Evolutionary conservation across 2,113 vertebrate genomes (phyloP).

Genomic region (Neodon shergylaensis): DNA sequence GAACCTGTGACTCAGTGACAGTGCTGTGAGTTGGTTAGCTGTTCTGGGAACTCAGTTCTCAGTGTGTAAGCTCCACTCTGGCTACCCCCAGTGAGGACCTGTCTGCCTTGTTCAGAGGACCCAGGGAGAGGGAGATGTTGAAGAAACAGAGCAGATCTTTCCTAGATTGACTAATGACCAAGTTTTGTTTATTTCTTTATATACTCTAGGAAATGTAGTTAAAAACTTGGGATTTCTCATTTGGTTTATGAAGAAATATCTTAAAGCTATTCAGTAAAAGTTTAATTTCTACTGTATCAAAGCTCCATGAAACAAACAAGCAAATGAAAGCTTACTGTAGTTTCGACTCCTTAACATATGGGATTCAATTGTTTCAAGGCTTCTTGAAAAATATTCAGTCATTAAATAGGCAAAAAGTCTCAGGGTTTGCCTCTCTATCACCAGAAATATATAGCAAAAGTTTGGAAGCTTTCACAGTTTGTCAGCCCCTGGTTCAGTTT

Average conservation of each 20-base stretch:
- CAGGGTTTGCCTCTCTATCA: conserved; percentile 29
- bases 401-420: conserved; percentile 5
- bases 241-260: conserved; percentile 62
- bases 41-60: conserved; percentile 69
- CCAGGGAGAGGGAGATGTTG: conserved; percentile 17
- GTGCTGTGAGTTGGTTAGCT: conserved; percentile 65
- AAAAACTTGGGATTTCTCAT: conserved; percentile 27
- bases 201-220: conserved; percentile 30
- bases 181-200: conserved; percentile 49
- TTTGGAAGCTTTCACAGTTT: conserved; percentile 87
- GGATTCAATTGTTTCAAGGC: conserved; percentile 27
- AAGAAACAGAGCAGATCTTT: conserved; percentile 64
- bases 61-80: conserved; percentile 72
- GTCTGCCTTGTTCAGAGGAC: conserved; percentile 67
- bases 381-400: conserved; percentile 15
- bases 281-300: conserved; percentile 9
- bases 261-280: conserved; percentile 33
- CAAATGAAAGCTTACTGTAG: conserved; percentile 2
- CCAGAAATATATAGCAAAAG: conserved; percentile 75
- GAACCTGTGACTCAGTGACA: conserved; percentile 58
- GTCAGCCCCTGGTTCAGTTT: conserved; percentile 86
- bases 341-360: conserved; percentile 23
- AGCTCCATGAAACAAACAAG: conserved; percentile 23
- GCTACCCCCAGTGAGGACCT: conserved; percentile 79
- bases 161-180: conserved; percentile 52